Conservation (phyloP, 2,797 vertebrate genomes). For the Pogonophryne albipinna region DNA sequence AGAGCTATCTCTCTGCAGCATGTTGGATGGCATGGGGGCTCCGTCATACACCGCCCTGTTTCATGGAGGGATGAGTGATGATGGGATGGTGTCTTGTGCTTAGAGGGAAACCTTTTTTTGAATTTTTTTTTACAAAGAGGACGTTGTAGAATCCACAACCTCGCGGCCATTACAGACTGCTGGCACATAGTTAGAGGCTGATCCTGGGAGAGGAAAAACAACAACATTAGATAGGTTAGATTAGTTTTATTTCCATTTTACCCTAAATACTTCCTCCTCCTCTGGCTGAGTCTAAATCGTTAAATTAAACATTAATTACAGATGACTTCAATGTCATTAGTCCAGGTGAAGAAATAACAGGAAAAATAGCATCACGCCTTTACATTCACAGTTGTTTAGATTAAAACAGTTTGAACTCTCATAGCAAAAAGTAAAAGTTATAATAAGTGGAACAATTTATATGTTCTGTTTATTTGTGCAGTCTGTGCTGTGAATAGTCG, state of each 20-base stretch:
- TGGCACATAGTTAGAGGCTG: conserved; percentile 92
- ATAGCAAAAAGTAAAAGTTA: background rate
- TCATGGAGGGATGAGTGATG: conserved; percentile 47
- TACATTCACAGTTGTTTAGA: background rate
- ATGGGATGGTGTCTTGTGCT: conserved; percentile 51
- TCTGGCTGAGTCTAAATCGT: background rate
- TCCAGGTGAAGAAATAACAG: background rate
- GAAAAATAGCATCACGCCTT: background rate
- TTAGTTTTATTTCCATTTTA: background rate
- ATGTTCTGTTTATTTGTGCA: conserved; percentile 13
- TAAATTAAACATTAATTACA: background rate
- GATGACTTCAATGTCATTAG: background rate
- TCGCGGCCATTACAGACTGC: conserved; percentile 96
- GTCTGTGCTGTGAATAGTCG: conserved; percentile 7
- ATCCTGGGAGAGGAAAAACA: conserved; percentile 76
- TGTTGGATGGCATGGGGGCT: conserved; percentile 45
- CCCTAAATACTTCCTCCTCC: background rate
- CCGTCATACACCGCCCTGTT: conserved; percentile 30
- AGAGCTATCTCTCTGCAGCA: conserved; percentile 58
- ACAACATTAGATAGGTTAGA: conserved; percentile 15
- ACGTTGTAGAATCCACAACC: conserved; percentile 96
- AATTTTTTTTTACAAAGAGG: conserved; percentile 90
- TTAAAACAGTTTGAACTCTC: too few relatives aligned
- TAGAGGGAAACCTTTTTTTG: conserved; percentile 6
- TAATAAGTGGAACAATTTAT: background rate